Base-by-base conservation (phyloP, 2,113 vertebrate species). In the Tauraco erythrolophus region DNA sequence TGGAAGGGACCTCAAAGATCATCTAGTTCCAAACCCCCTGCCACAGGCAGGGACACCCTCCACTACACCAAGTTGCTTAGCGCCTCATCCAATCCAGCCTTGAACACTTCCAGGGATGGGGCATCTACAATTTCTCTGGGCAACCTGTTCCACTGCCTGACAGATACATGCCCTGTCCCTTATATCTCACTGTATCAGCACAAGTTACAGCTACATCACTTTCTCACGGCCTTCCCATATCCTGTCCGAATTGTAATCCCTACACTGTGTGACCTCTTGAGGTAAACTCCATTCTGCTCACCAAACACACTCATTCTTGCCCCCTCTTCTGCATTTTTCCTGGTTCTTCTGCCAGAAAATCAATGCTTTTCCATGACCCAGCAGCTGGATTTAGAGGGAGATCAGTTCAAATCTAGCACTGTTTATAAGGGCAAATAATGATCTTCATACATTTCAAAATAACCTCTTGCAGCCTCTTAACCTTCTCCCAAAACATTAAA, bases 291-390 rank as follows among this genome's bases (percentile, higher is more conserved):
- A 12, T 74, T 88, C 90, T 50, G 17, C 30, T 83, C 33, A 48
- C 68, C 50, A 50, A 84, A 74, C 22, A 50, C 14, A 60, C 22
- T 81, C 60, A 57, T 9, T 90, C 79, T 69, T 3, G 5, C 4
- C 41, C 66, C 39, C 33, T 53, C 25, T 77, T 62, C 50, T 64
- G n/a, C 35, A 54, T 86, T 97, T 81, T 70, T 77, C 19, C 43
- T 70, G 65, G 15, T 81, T 77, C 48, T 80, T 81, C 56, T 86
- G 84, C 68, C 76, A 92, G 65, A 11, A 95, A 89, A 81, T 17
- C 39, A 89, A 90, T 74, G 51, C 13, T 92, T 83, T 96, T 94
- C 88, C 57, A 56, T 60, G 79, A 94, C 79, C 94, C 48, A 89
- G 83, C 13, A 71, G 76, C 72, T 81, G 43, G 46, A 78, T 83